Evolutionary conservation across 2,113 vertebrate species (phyloP), one percentile per base, ranked within the genome.

Genomic region (Apodemus sylvaticus): DNA sequence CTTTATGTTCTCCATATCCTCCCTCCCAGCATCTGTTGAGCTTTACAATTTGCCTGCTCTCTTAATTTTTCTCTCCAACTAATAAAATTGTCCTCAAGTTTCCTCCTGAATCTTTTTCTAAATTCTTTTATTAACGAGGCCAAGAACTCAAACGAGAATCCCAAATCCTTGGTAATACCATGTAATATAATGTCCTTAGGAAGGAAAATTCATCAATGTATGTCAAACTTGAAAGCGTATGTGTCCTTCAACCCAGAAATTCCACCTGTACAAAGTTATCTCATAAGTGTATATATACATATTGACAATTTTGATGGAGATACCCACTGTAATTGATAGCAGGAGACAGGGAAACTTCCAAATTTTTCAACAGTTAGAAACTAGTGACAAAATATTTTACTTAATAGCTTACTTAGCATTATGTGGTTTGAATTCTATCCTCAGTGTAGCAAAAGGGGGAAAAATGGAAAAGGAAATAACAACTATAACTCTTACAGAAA

Each of bases 251-350:
- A 85, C 62, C 34, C 13, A 82, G 42, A 4, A 95, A 94, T 74
- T 90, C 16, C 13, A 82, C 10, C 73, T 70, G 24, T 89, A 89
- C 16, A 89, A 51, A 94, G 66, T 55, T 79, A 95, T 62, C 92
- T 86, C 31, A 29, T 48, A 68, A 83, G 34, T 12, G 26, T 42
- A 20, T n/a, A 62, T 14, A 48, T 22, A 78, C 29, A 74, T 34
- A 31, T n/a, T 39, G n/a, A 82, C 4, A 78, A 51, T 64, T 76
- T 86, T 34, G 20, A n/a, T 4, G 29, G 20, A 42, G 26, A 89
- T 74, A 64, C 26, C 76, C 66, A 71, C 34, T 83, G 19, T 62
- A 73, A 62, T 94, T 19, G 34, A 89, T 66, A 93, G 39, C 29
- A 82, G 95, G 78, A 95, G 60, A 31, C 4, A 51, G 11, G 55